phyloP scores from a whole-genome alignment of 2,797 vertebrate species.

The Pantherophis vulpinus region DNA sequence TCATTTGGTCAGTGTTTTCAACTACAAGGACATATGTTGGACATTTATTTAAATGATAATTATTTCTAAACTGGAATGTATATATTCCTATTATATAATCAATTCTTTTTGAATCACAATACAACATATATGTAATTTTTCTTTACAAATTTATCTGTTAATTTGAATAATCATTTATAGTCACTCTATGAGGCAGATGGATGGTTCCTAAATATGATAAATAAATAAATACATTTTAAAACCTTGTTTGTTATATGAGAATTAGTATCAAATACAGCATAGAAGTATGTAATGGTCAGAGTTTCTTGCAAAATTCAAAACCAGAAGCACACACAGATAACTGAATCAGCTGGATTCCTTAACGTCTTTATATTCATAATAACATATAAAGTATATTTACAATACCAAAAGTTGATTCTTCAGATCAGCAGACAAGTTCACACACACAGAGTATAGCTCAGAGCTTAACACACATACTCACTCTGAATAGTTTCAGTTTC shows the following conservation, averaged over 20 bases:
- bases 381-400: too few species aligned
- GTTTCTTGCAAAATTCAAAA: too few species aligned
- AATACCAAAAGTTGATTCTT: too few species aligned
- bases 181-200: neutral
- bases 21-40: neutral
- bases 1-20: neutral
- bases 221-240: neutral
- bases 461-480: too few species aligned
- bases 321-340: too few species aligned
- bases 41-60: neutral
- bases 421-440: too few species aligned
- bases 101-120: neutral
- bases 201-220: neutral
- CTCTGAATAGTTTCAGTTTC: too few species aligned
- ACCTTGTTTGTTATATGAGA: neutral
- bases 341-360: too few species aligned
- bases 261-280: neutral
- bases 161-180: neutral
- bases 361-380: too few species aligned
- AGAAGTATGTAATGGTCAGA: neutral
- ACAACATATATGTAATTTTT: neutral
- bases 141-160: neutral
- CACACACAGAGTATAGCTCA: too few species aligned
- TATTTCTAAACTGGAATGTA: neutral
- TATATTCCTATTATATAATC: neutral